A percentile compares a stretch with the other conserved stretches of the same genome.
Conservation (phyloP, 2,888 invertebrate species). For the Spilosoma lubricipeda region DNA sequence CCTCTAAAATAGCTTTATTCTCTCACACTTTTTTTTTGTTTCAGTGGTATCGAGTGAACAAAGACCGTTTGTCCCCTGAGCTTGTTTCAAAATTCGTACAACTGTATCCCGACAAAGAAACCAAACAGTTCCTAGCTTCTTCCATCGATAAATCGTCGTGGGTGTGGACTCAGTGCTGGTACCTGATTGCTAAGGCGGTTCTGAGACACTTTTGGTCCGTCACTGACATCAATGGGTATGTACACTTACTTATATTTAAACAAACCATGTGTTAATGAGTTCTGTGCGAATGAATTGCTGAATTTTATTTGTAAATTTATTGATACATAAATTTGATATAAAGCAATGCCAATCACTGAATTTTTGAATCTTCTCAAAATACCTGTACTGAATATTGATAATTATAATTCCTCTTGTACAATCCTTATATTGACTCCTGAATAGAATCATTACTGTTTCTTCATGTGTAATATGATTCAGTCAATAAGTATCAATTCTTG, state of each 20-base stretch:
- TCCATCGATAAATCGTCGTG: constrained; percentile 94
- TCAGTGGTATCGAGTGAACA: constrained; percentile 92
- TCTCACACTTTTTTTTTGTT: constrained; percentile 47
- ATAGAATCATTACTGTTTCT: constrained; percentile 1
- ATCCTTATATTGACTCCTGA: background rate
- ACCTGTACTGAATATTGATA: background rate
- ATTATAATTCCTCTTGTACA: background rate
- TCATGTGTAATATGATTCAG: background rate
- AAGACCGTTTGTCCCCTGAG: constrained; percentile 81
- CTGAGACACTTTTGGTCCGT: constrained; percentile 96
- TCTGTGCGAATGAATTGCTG: background rate
- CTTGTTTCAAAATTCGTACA: constrained; percentile 88
- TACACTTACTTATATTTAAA: background rate
- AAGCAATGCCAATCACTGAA: background rate
- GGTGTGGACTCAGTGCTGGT: constrained; percentile 96
- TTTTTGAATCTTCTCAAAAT: background rate
- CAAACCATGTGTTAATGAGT: background rate
- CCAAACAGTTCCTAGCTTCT: constrained; percentile 89
- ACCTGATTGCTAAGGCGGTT: constrained; percentile 93
- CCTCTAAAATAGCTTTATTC: background rate
- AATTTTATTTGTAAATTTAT: background rate
- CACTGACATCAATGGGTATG: constrained; percentile 97
- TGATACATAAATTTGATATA: background rate
- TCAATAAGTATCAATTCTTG: background rate
- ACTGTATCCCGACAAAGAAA: constrained; percentile 90